phyloP scores from a whole-genome alignment of 30 jellyfish, hydroid and myxozoan genomes.

The Aurelia coerulea region DNA sequence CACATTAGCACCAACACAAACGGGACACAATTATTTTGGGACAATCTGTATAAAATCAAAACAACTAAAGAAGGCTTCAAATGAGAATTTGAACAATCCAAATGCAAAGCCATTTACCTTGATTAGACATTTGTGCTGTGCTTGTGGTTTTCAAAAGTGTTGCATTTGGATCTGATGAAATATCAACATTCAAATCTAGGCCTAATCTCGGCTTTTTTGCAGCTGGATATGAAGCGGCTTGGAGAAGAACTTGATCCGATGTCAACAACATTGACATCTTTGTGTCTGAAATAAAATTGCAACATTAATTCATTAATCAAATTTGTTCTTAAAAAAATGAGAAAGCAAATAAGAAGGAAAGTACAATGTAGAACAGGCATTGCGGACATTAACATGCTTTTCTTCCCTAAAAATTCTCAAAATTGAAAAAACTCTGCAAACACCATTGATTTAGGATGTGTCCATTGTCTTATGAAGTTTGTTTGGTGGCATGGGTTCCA shows the following conservation, averaged over 20 bases:
- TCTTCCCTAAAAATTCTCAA: too few species aligned
- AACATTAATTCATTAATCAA: too few species aligned
- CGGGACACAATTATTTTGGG: too few species aligned
- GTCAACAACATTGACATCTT: constrained; percentile 66
- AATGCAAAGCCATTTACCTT: constrained; percentile 3
- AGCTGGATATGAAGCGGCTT: constrained; percentile 31
- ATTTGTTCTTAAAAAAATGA: too few species aligned
- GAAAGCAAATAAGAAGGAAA: too few species aligned
- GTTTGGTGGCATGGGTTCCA: too few species aligned
- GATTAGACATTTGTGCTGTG: constrained; percentile 10
- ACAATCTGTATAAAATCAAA: too few species aligned
- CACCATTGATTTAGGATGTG: neutral
- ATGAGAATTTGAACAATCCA: too few species aligned
- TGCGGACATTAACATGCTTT: too few species aligned
- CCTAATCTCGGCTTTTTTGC: constrained; percentile 58
- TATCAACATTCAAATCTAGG: constrained; percentile 61
- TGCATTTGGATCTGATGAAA: constrained; percentile 54
- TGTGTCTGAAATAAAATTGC: constrained; percentile 17
- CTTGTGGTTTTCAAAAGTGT: constrained; percentile 27
- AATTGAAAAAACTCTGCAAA: neutral
- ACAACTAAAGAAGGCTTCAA: too few species aligned
- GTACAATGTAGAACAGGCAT: too few species aligned
- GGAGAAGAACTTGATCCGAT: constrained; percentile 65
- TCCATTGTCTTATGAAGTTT: neutral
- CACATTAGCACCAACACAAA: too few species aligned